Evolutionary conservation across 2,797 vertebrate species (phyloP).

Genomic region (Phoebastria nigripes): DNA sequence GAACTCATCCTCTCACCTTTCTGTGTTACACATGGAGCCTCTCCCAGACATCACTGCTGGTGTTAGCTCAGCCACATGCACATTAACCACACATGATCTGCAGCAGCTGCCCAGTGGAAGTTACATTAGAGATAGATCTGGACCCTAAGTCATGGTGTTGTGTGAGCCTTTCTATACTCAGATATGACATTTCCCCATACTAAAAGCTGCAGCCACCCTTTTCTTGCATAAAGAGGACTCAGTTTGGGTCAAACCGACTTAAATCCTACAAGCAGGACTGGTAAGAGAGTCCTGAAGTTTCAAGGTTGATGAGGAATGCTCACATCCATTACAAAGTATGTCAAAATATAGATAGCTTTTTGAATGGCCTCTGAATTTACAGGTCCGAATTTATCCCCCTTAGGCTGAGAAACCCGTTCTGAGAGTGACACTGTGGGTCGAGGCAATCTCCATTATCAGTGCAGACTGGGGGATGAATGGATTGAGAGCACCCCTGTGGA

Average conservation of each 20-base stretch:
- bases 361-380: not conserved
- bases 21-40: not conserved
- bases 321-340: not conserved
- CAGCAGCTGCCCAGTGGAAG: not conserved
- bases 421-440: not conserved
- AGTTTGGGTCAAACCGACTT: not conserved
- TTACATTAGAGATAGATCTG: not conserved
- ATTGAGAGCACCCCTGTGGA: not conserved
- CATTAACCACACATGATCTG: not conserved
- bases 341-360: not conserved
- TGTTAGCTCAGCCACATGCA: not conserved
- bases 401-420: not conserved
- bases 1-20: not conserved
- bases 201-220: not conserved
- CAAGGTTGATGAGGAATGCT: not conserved
- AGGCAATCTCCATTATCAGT: accelerated
- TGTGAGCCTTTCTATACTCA: not conserved
- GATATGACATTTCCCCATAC: accelerated
- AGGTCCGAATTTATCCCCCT: not conserved
- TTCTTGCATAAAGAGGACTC: not conserved
- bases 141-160: not conserved
- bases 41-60: not conserved
- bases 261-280: not conserved
- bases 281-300: not conserved
- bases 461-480: not conserved